Base-by-base conservation (phyloP, 2,113 vertebrate genomes). In the Geococcyx californianus region DNA sequence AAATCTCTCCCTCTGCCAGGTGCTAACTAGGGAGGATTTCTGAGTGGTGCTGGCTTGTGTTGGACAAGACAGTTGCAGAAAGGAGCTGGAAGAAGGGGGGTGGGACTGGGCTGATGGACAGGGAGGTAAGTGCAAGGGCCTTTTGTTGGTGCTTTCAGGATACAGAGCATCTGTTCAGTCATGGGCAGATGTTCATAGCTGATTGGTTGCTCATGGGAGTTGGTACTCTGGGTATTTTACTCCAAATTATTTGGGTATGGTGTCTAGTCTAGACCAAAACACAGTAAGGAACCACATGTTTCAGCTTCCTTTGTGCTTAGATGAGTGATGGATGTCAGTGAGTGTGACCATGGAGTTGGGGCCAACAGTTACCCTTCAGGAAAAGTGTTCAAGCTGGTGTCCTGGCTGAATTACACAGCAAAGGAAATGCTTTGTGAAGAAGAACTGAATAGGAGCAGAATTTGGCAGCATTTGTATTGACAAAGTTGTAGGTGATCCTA, bases 191-290 rank as follows among this genome's bases (percentile, higher is more conserved):
- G 47, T 92, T 90, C 47, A 51, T 47, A 67, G 16, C 11, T 84
- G 72, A 19, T 28, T 66, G 40, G 20, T 80, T 2, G 1, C 20
- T 24, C 62, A 29, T 0, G 2, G 40, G 21, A 72, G 12, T 1
- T 85, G 54, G 25, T 80, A 55, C 18, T 3, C 17, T 78, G 40
- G 31, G 10, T 86, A 42, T 73, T 85, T 34, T 70, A 34, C 29
- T 63, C 34, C 19, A 42, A 7, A 29, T 42, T 59, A 55, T 79
- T 38, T 89, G 47, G 4, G 12, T 82, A 47, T 26, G 64, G 34
- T 56, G 18, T 47, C 80, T 85, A 34, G 42, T 76, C 16, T 59
- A 67, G 42, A 52, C 47, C 33, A 67, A 84, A 88, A 93, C 47
- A 8, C 42, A 62, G 17, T 36, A 34, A 56, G n/a, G 18, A 88